Evolutionary conservation across 2,113 vertebrate genomes (phyloP), one percentile per base, ranked within the genome.

Genomic region (Brienomyrus brachyistius): DNA sequence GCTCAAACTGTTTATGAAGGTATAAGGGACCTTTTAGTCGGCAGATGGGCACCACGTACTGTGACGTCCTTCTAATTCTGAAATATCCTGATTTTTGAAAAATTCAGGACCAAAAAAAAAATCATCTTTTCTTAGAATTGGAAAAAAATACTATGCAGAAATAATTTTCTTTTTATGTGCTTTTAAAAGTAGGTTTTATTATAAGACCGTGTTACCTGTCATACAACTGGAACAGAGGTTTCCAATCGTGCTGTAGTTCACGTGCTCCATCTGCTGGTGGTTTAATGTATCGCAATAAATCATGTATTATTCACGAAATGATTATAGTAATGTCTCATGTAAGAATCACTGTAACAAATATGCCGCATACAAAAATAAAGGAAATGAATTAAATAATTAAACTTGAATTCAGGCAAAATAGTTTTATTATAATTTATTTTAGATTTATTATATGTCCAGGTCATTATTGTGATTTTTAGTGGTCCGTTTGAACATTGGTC

Each of bases 211-310:
- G 40, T 88, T 88, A 56, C 40, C 21, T 19, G n/a, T 66, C 8
- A 47, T 86, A 54, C 45, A 35, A n/a, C 40, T 80, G 74, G 35
- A 19, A 80, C 15, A 80, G 35, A 80, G 35, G 5, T 23, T 17
- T 88, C 45, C 23, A n/a, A 83, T 54, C 2, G 45, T 56, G 19
- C 35, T 23, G 51, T 82, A 31, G 47, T 56, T 35, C 27, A 52
- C 54, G 27, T 27, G 23, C 86, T 21, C 89, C 89, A 66, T 88
- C 89, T 90, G 70, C 47, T 90, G 89, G 40, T 80, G 52, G 47
- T 48, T 27, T 23, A 47, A 77, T 50, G 74, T 59, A 52, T 43
- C 87, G 23, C 45, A 80, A 80, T 43, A 35, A 80, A 80, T 43
- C 74, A 43, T 80, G 74, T 80, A 80, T 77, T 40, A 77, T 84